Conservation (phyloP, 1,140 invertebrate species). For the Micrasema minimum region DNA sequence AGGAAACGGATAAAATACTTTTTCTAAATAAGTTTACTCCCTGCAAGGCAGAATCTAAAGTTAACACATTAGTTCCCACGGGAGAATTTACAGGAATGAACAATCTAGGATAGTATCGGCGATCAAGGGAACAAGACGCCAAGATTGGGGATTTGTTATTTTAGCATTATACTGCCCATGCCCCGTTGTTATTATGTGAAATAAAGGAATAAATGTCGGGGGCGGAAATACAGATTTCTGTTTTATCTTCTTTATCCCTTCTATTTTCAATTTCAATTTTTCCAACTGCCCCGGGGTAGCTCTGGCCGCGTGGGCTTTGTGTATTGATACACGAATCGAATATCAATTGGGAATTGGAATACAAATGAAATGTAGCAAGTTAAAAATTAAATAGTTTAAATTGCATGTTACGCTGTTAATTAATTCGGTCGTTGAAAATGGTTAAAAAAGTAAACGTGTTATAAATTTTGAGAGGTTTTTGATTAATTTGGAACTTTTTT, state of each 20-base stretch:
- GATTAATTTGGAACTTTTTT: too few relatives aligned
- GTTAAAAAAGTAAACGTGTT: too few relatives aligned
- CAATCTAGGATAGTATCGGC: conserved; percentile 39
- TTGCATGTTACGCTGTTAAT: too few relatives aligned
- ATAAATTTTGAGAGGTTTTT: too few relatives aligned
- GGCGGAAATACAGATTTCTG: conserved; percentile 49
- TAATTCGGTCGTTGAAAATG: too few relatives aligned
- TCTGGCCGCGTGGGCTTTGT: conserved; percentile 48
- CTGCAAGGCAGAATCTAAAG: too few relatives aligned
- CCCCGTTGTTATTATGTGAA: conserved; percentile 52
- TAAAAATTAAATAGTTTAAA: too few relatives aligned
- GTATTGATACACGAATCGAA: conserved; percentile 54
- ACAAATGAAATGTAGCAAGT: too few relatives aligned
- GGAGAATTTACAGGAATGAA: conserved; percentile 23
- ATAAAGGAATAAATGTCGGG: conserved; percentile 51
- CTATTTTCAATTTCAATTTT: conserved; percentile 55
- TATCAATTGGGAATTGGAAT: conserved; percentile 54
- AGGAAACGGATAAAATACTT: too few relatives aligned
- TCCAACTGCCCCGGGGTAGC: conserved; percentile 51
- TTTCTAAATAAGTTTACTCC: too few relatives aligned
- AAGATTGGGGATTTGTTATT: conserved; percentile 44
- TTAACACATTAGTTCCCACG: conserved; percentile 20
- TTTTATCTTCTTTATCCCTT: conserved; percentile 50
- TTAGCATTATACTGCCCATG: conserved; percentile 40
- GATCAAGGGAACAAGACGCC: conserved; percentile 27